Evolutionary conservation across 2,797 vertebrate genomes (phyloP).

Genomic region (Tiaroga cobitis): DNA sequence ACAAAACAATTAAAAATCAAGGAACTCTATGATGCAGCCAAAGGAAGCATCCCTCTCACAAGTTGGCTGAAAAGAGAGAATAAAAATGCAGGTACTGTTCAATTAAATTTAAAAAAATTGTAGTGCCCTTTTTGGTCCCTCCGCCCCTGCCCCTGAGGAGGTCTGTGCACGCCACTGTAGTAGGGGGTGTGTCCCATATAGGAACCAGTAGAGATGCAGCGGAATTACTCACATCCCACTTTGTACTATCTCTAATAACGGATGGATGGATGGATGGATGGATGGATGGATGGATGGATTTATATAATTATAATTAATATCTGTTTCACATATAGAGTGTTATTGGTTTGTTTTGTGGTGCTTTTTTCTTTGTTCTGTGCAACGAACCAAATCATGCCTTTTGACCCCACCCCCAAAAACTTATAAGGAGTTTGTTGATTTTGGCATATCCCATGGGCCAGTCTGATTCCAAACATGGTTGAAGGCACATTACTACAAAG

Average conservation of each 20-base stretch:
- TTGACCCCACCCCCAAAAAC: not conserved
- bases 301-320: too few relatives aligned
- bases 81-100: too few relatives aligned
- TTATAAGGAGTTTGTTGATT: slow-evolving; percentile 16
- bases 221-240: not conserved
- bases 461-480: slow-evolving; percentile 23
- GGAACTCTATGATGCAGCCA: too few relatives aligned
- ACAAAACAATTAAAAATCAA: too few relatives aligned
- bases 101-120: too few relatives aligned
- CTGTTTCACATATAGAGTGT: not conserved
- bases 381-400: slow-evolving; percentile 6
- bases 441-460: slow-evolving; percentile 9
- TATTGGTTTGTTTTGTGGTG: not conserved
- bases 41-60: too few relatives aligned
- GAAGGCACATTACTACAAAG: slow-evolving; percentile 11
- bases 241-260: not conserved
- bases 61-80: too few relatives aligned
- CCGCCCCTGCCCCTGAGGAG: too few relatives aligned
- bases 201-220: not conserved
- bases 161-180: too few relatives aligned
- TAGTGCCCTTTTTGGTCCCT: too few relatives aligned
- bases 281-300: too few relatives aligned
- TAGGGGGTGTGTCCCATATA: slow-evolving; percentile 8
- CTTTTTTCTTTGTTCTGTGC: not conserved
- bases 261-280: too few relatives aligned